A percentile compares a stretch with the other conserved stretches of the same genome.
phyloP scores from a whole-genome alignment of 2,797 vertebrate genomes.

The Catamblyrhynchus diadema region DNA sequence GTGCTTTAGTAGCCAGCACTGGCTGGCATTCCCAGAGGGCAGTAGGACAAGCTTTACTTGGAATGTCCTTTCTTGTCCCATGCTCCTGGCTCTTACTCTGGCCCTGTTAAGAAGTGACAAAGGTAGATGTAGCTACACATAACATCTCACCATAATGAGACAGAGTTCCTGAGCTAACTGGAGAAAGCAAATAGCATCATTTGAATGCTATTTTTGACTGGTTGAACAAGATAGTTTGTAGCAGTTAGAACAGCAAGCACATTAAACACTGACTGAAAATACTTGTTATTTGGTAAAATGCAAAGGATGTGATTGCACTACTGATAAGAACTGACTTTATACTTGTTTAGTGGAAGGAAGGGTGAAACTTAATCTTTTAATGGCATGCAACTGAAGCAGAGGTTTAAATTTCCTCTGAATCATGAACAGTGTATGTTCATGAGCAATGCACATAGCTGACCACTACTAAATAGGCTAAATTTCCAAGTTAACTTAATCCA shows the following conservation, averaged over 20 bases:
- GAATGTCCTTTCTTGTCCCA: not conserved
- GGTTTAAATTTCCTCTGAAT: not conserved
- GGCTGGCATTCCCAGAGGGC: not conserved
- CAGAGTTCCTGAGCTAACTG: not conserved
- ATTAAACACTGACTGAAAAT: not conserved
- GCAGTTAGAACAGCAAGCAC: not conserved
- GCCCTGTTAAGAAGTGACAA: not conserved
- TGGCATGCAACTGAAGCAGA: not conserved
- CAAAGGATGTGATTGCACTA: not conserved
- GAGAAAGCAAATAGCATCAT: not conserved
- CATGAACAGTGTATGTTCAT: not conserved
- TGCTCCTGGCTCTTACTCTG: not conserved
- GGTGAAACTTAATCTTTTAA: not conserved
- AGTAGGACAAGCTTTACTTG: not conserved
- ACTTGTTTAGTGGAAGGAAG: not conserved
- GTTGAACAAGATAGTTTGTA: not conserved
- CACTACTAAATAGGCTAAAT: not conserved
- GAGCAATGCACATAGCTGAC: not conserved
- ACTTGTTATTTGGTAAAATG: not conserved
- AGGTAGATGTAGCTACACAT: not conserved
- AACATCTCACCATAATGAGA: not conserved
- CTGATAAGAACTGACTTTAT: not conserved
- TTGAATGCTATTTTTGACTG: not conserved
- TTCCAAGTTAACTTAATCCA: not conserved
- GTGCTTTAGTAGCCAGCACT: not conserved